A percentile compares a stretch with the other conserved stretches of the same genome.
Conservation (phyloP, 2,888 invertebrate genomes). For the Hymenopus coronatus region DNA sequence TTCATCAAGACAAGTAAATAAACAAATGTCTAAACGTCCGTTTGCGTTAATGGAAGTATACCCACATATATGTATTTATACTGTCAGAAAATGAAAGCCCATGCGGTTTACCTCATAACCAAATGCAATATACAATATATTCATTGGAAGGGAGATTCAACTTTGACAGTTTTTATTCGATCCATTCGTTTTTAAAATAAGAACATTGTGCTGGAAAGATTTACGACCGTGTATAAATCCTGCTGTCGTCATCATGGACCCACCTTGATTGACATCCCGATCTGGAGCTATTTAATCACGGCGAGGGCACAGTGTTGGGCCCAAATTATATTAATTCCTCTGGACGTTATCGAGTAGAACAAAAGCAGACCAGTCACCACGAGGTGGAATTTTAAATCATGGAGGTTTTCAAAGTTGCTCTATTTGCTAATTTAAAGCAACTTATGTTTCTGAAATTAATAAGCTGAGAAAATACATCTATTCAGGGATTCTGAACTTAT, state of each 20-base stretch:
- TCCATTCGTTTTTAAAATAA: background rate
- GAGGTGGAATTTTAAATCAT: background rate
- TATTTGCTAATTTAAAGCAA: background rate
- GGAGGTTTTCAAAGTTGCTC: background rate
- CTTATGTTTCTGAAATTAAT: too few relatives aligned
- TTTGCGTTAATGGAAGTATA: too few relatives aligned
- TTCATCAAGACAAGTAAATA: too few relatives aligned
- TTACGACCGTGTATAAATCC: background rate
- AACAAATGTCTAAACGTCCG: too few relatives aligned
- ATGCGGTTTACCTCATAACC: too few relatives aligned
- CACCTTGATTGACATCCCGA: background rate
- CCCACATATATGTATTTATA: too few relatives aligned
- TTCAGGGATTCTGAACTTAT: too few relatives aligned
- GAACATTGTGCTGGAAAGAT: background rate
- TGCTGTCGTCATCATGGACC: background rate
- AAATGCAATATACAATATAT: too few relatives aligned
- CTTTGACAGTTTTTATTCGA: background rate
- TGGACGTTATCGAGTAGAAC: background rate
- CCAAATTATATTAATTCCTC: background rate
- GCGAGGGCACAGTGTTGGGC: background rate
- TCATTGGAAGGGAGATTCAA: background rate
- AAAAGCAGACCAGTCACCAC: background rate
- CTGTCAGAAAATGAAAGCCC: too few relatives aligned
- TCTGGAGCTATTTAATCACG: background rate
- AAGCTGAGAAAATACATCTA: too few relatives aligned